Base-by-base conservation (phyloP, 2,888 invertebrate species). In the Drosophila formosana region DNA sequence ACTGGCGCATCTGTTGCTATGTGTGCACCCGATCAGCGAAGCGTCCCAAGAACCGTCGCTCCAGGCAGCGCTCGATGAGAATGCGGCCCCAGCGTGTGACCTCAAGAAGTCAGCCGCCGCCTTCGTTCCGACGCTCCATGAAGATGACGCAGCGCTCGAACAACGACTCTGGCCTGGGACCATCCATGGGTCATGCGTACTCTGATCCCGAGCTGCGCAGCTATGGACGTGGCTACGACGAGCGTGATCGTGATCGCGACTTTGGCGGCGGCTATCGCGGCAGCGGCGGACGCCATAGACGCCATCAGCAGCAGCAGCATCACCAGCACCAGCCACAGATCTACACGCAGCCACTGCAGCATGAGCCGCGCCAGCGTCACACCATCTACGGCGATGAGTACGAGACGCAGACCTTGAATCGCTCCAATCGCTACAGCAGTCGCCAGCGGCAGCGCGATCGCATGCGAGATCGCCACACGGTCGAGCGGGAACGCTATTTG, bases 1-100 rank as follows among this genome's bases (percentile, higher is more conserved):
- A 98, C 91, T 98, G 98, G 98, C 95, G 96, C 63, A 96, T 97
- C 3, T 98, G 97, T 89, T 98, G 98, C 90, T 98, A 96, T 92
- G 95, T 97, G 51, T 98, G 98, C 92, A 97, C 97, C 0, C 95
- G 96, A 25, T 96, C 95, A 18, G 96, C 97, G 0, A 94, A 94
- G 80, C 94, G 93, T 52, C 76, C 86, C 1, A 82, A 90, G 8
- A 74, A 75, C 4, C 63, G 58, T 1, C 82, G 91, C 3, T 78
- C 89, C 6, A 70, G 91, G 0, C 83, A 81, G 28, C 79, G 91
- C 39, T 90, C 89, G 0, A 47, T 83, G 25, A 80, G 87, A 0
- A 60, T 82, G 37, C 81, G 88, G 0, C 66, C 66, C 4, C 88
- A 88, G 18, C 89, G 91, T 3, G 82, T 89, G 7, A 53, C 83